Percentiles rank a stretch among this genome's conserved stretches.
phyloP scores from a whole-genome alignment of 23 tunicate genomes.

The Halocynthia roretzi region DNA sequence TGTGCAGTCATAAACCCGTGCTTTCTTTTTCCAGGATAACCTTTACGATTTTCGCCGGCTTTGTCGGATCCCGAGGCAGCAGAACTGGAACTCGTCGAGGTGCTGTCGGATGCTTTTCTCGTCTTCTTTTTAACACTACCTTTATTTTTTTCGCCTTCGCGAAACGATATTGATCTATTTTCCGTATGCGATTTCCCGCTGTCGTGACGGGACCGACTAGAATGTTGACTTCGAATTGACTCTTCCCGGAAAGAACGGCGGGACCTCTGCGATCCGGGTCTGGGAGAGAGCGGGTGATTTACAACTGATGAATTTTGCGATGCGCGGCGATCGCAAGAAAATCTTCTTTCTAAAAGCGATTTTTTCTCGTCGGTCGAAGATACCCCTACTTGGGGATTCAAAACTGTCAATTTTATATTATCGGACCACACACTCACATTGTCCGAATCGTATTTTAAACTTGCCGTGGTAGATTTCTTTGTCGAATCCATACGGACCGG shows the following conservation, averaged over 20 bases:
- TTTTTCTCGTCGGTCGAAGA: constrained; percentile 6
- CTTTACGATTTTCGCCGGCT: not conserved
- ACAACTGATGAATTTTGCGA: not conserved
- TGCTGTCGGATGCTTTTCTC: too few species aligned
- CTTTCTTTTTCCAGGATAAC: constrained; percentile 6
- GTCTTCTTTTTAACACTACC: not conserved
- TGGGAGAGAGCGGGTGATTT: constrained; percentile 7
- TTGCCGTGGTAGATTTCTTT: not conserved
- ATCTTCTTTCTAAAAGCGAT: not conserved
- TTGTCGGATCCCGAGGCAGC: not conserved
- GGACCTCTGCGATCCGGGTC: constrained; percentile 19
- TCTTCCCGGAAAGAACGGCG: not conserved
- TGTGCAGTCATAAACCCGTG: constrained; percentile 17
- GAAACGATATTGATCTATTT: not conserved
- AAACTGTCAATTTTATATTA: not conserved
- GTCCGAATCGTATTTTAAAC: not conserved
- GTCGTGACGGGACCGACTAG: not conserved
- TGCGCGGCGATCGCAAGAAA: not conserved
- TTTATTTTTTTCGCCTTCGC: not conserved
- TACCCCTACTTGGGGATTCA: not conserved
- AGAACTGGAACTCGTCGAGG: not conserved
- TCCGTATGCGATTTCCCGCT: constrained; percentile 4
- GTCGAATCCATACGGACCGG: not conserved
- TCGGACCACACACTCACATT: constrained; percentile 5
- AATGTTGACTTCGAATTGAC: not conserved